These are phyloP conservation scores for Cirrhinus mrigala DNA, from an alignment of 2,797 vertebrate genomes.

Conservation along the genomic window DNA sequence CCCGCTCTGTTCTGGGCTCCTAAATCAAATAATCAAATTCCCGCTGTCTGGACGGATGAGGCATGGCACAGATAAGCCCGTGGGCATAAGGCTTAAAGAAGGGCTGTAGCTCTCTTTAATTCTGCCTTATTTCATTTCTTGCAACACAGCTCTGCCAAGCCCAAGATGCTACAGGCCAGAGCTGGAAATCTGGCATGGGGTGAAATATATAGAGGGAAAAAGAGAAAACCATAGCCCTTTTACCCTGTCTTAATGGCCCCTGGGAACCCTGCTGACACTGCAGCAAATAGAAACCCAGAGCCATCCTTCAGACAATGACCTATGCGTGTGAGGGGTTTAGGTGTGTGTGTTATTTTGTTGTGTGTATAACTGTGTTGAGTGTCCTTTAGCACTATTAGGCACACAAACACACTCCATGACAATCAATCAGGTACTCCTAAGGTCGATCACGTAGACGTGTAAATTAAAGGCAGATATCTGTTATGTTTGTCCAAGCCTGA, in stretches of 20 bases:
- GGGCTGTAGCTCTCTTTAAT: slow-evolving; percentile 31
- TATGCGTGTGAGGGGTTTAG: neutral
- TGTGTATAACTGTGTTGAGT: neutral
- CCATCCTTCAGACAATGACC: slow-evolving; percentile 17
- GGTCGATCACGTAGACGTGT: neutral
- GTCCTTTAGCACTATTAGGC: neutral
- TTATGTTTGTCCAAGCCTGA: neutral
- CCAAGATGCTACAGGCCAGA: neutral
- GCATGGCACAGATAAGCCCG: slow-evolving; percentile 18
- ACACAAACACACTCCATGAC: neutral
- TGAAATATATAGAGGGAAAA: slow-evolving; percentile 4
- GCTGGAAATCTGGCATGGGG: slow-evolving; percentile 24
- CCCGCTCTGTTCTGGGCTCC: slow-evolving; percentile 5
- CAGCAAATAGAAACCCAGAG: slow-evolving; percentile 46
- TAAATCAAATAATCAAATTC: slow-evolving; percentile 51
- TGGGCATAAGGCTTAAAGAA: slow-evolving; percentile 29
- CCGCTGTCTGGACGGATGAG: slow-evolving; percentile 27
- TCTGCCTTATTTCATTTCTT: slow-evolving; percentile 7
- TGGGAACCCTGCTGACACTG: slow-evolving; percentile 32
- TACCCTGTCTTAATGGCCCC: slow-evolving; percentile 40
- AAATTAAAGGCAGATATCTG: neutral
- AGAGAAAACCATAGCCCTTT: slow-evolving; percentile 17
- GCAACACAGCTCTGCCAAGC: slow-evolving; percentile 6
- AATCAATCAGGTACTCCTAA: neutral
- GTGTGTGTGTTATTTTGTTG: slow-evolving; percentile 10